These are phyloP conservation scores for Agonum fuliginosum DNA, from an alignment of 2,888 invertebrate genomes.

Conservation along the genomic window DNA sequence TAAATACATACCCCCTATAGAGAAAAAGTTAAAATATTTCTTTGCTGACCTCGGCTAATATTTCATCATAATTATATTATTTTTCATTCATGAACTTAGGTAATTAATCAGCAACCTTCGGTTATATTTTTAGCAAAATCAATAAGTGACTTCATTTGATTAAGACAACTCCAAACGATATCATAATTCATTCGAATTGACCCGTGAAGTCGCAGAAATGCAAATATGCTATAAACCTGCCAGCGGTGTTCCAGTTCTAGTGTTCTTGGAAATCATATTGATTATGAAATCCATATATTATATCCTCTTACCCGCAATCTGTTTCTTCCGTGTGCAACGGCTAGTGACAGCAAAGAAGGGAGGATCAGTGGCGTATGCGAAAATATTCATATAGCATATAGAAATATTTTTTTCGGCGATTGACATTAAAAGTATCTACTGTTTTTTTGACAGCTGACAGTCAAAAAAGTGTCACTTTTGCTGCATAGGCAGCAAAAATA, in stretches of 20 bases:
- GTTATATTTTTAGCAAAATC: constrained; percentile 31
- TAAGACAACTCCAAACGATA: neutral
- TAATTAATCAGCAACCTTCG: constrained; percentile 1
- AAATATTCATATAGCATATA: neutral
- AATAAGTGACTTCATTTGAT: neutral
- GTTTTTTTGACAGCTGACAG: too few relatives aligned
- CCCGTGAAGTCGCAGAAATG: neutral
- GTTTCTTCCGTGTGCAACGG: constrained; percentile 6
- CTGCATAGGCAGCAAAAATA: too few relatives aligned
- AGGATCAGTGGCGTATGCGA: neutral
- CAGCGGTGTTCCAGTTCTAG: neutral
- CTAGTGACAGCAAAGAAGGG: too few relatives aligned
- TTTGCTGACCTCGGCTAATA: constrained; percentile 20
- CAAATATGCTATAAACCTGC: neutral
- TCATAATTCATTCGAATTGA: neutral
- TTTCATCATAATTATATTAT: constrained; percentile 28
- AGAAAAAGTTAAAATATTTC: constrained; percentile 1
- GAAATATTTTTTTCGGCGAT: too few relatives aligned
- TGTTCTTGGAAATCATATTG: neutral
- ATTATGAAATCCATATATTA: neutral
- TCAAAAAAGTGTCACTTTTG: too few relatives aligned
- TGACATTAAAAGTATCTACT: too few relatives aligned
- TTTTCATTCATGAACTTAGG: constrained; percentile 14
- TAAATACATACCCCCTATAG: neutral
- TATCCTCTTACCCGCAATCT: neutral